Conservation (phyloP, 2,888 invertebrate species). For the Clostera curtula region DNA sequence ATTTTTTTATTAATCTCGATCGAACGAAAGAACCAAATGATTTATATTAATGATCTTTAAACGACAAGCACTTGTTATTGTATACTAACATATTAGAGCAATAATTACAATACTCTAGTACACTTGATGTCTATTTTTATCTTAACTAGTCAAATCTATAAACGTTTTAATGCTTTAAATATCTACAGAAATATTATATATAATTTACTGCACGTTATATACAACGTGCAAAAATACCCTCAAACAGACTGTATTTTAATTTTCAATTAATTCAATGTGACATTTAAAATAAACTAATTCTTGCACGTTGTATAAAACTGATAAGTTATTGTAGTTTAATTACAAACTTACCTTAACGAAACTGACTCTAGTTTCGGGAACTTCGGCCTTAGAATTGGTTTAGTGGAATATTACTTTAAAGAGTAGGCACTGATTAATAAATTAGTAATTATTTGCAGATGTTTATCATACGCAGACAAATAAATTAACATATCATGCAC, state of each 20-base stretch:
- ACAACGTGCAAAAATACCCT: constrained; percentile 17
- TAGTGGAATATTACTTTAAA: constrained; percentile 19
- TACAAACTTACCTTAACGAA: constrained; percentile 19
- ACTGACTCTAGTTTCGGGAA: constrained; percentile 19
- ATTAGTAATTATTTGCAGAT: constrained; percentile 24
- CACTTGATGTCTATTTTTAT: constrained; percentile 60
- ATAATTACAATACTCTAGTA: constrained; percentile 58
- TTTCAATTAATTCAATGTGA: background rate
- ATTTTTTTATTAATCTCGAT: constrained; percentile 19
- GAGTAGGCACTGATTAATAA: constrained; percentile 23
- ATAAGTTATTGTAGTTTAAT: constrained; percentile 17
- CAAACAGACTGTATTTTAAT: background rate
- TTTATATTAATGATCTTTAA: constrained; percentile 30
- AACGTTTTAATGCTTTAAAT: constrained; percentile 43
- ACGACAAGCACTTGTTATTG: constrained; percentile 41
- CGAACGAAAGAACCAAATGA: constrained; percentile 49
- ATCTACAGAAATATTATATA: constrained; percentile 30
- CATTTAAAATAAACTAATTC: background rate
- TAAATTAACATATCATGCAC: constrained; percentile 64
- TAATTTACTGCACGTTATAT: constrained; percentile 19
- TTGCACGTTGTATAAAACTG: constrained; percentile 17
- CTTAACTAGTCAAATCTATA: constrained; percentile 43
- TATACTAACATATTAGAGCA: constrained; percentile 56
- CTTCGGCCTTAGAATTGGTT: constrained; percentile 22
- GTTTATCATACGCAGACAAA: constrained; percentile 21